A percentile compares a stretch with the other conserved stretches of the same genome.
Conservation (phyloP, 1,140 invertebrate species). For the Aplysia californica region DNA sequence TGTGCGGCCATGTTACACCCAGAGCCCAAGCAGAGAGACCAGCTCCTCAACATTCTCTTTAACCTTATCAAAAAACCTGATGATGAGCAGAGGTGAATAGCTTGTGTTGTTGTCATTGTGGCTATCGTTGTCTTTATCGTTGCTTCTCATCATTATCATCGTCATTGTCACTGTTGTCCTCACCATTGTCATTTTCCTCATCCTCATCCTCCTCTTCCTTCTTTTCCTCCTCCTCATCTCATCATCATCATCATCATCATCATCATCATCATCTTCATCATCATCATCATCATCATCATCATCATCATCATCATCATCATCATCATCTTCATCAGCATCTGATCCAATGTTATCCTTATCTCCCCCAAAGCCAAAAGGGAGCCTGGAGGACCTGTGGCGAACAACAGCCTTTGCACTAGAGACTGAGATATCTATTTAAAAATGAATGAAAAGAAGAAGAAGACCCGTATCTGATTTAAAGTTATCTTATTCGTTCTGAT, state of each 20-base stretch:
- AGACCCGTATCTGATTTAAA: too few relatives aligned
- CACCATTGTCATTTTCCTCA: neutral
- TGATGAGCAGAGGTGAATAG: conserved; percentile 73
- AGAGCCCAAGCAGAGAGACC: conserved; percentile 74
- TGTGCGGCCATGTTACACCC: conserved; percentile 76
- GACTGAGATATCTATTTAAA: too few relatives aligned
- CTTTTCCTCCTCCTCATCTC: neutral
- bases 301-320: too few relatives aligned
- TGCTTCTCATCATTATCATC: neutral
- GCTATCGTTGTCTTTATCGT: neutral
- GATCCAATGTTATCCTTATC: too few relatives aligned
- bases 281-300: too few relatives aligned
- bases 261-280: neutral
- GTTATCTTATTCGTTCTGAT: too few relatives aligned
- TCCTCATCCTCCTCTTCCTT: neutral
- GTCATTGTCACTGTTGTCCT: neutral
- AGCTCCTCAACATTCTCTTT: conserved; percentile 78
- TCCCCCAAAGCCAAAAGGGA: too few relatives aligned
- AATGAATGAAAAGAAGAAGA: too few relatives aligned
- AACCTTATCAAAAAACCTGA: conserved; percentile 82
- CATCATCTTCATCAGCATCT: too few relatives aligned
- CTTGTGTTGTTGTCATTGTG: too few relatives aligned
- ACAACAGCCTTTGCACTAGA: too few relatives aligned
- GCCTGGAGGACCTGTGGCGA: too few relatives aligned
- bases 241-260: neutral